Base-by-base conservation (phyloP, 2,797 vertebrate genomes). In the Lacerta viridis region DNA sequence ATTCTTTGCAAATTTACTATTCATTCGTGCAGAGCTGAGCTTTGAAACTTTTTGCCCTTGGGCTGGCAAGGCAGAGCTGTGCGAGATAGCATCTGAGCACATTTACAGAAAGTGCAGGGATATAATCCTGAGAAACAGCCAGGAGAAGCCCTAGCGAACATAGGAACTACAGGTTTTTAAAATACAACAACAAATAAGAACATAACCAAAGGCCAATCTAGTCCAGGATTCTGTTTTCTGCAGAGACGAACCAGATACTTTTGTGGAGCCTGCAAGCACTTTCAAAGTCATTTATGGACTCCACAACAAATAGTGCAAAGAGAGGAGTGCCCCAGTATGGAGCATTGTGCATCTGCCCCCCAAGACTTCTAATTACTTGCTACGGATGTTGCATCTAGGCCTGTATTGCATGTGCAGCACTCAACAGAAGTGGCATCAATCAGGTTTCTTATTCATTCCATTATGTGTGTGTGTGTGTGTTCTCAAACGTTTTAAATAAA, bases 321-420 rank as follows among this genome's bases (percentile, higher is more conserved):
- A 90, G 90, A 36, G 74, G 61, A 91, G 66, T 82, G 85, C 85
- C 92, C 92, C 94, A 92, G 92, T 88, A 83, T 64, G 86, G 84
- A 50, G 25, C 80, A 75, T 82, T 76, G 92, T 85, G 89, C 93
- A 93, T 95, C 90, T 91, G 89, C 91, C 94, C 93, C 96, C 94
- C 96, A 97, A 96, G 95, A 69, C 78, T 83, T 92, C 94, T 97
- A 96, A 96, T 93, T 93, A 92, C 85, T 39, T 90, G 87, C 88
- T 94, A 86, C 94, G 95, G 95, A 95, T 95, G 91, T 95, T 93
- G 71, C 88, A 89, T 82, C 87, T 90, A 91, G 85, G 2, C 27
- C 90, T 80, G 84, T 46, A 74, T 87, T 27, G 75, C 88, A 46
- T 84, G 75, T 84, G 72, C 83, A 89, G 88, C 88, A 89, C 84